Percentiles rank a stretch among this genome's conserved stretches.
Evolutionary conservation across 2,797 vertebrate genomes (phyloP).

Genomic region (Neosilurus hyrtlii): DNA sequence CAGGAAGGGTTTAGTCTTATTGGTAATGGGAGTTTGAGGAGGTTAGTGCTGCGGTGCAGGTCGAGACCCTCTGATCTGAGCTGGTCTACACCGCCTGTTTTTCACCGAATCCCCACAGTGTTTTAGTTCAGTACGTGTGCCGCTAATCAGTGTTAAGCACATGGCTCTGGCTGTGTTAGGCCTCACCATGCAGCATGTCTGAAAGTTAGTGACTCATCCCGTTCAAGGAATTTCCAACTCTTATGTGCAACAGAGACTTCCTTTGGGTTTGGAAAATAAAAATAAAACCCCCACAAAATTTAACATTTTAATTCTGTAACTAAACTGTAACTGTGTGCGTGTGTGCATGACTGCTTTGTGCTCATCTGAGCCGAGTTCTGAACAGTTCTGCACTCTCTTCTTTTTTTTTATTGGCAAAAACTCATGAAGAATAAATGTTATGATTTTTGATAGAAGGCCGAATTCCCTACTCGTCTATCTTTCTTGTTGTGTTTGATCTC

Average conservation of each 20-base stretch:
- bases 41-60: not conserved
- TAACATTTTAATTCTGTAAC: slow-evolving; percentile 3
- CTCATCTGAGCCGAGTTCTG: not conserved
- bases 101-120: not conserved
- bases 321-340: not conserved
- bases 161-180: slow-evolving; percentile 11
- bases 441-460: slow-evolving; percentile 27
- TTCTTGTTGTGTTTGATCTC: slow-evolving; percentile 1
- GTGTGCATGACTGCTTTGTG: not conserved
- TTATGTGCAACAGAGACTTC: not conserved
- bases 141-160: slow-evolving; percentile 18
- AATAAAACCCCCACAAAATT: not conserved
- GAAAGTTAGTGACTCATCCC: not conserved
- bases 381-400: not conserved
- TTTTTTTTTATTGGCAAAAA: not conserved
- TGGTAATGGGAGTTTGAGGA: not conserved
- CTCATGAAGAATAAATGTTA: slow-evolving; percentile 21
- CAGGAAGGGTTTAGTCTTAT: not conserved
- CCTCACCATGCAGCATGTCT: not conserved
- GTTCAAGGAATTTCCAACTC: not conserved
- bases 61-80: slow-evolving; percentile 21
- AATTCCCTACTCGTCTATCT: not conserved
- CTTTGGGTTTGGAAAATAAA: not conserved
- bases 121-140: slow-evolving; percentile 8
- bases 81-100: slow-evolving; percentile 39